Conservation (phyloP, 2,113 vertebrate species). For the Numenius arquata region DNA sequence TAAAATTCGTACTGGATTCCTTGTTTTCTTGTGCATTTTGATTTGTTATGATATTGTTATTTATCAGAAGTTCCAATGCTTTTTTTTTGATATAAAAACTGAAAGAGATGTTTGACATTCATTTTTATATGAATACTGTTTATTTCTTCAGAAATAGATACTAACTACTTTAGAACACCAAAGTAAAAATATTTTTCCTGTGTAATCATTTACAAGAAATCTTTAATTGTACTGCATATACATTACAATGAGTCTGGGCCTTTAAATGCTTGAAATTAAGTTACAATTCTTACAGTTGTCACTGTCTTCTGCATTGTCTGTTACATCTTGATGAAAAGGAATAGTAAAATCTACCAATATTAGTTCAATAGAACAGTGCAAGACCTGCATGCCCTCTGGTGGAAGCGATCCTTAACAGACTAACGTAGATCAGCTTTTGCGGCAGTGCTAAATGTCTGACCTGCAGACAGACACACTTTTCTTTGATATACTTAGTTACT, state of each 20-base stretch:
- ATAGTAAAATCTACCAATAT: background rate
- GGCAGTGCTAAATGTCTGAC: background rate
- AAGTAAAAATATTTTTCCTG: background rate
- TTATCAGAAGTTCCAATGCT: background rate
- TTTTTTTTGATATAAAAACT: background rate
- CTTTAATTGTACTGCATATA: background rate
- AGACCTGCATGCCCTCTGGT: slow-evolving; percentile 62
- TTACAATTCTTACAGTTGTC: background rate
- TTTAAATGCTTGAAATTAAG: background rate
- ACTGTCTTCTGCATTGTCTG: background rate
- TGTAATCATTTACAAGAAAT: background rate
- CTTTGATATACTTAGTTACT: background rate
- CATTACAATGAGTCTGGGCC: background rate
- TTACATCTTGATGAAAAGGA: background rate
- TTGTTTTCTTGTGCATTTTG: background rate
- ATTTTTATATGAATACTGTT: background rate
- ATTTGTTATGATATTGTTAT: background rate
- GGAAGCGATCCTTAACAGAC: slow-evolving; percentile 17
- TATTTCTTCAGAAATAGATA: background rate
- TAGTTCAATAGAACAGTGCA: background rate
- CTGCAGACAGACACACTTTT: background rate
- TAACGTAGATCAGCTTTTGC: background rate
- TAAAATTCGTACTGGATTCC: background rate
- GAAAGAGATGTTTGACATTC: background rate
- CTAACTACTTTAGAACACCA: background rate